Conservation (phyloP, 2,113 vertebrate genomes). For the Brachirus orientalis region DNA sequence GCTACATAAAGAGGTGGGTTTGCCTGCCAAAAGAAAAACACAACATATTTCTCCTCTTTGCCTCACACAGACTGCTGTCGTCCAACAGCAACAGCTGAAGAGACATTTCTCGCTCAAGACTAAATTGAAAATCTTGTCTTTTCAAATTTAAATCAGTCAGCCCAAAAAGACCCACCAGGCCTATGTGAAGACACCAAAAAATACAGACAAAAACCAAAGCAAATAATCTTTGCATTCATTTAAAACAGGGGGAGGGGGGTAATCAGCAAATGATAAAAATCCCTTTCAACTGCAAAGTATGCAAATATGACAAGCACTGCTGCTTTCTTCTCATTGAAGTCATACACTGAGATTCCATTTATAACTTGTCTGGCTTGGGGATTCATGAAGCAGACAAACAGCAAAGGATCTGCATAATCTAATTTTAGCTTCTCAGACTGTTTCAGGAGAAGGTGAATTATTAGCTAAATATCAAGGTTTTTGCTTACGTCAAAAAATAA, state of each 20-base stretch:
- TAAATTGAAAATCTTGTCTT: slow-evolving; percentile 1
- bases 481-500: background rate
- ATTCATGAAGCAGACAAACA: slow-evolving; percentile 29
- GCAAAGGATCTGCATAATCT: slow-evolving; percentile 60
- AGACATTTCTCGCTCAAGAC: slow-evolving; percentile 36
- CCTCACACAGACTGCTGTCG: slow-evolving; percentile 2
- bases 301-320: slow-evolving; percentile 1
- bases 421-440: slow-evolving; percentile 58
- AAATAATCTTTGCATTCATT: background rate
- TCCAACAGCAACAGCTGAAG: slow-evolving; percentile 41
- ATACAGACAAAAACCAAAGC: background rate
- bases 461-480: slow-evolving; percentile 16
- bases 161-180: background rate
- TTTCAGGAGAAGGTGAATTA: slow-evolving; percentile 31
- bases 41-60: background rate
- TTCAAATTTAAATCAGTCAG: slow-evolving; percentile 11
- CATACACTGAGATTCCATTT: slow-evolving; percentile 28
- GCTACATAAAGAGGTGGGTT: background rate
- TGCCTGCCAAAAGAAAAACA: slow-evolving; percentile 31
- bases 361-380: slow-evolving; percentile 36
- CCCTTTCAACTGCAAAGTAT: slow-evolving; percentile 36
- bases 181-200: background rate
- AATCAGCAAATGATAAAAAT: slow-evolving; percentile 10
- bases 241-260: background rate
- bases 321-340: slow-evolving; percentile 21